phyloP scores from a whole-genome alignment of 1,140 invertebrate genomes.

The Cherax quadricarinatus region DNA sequence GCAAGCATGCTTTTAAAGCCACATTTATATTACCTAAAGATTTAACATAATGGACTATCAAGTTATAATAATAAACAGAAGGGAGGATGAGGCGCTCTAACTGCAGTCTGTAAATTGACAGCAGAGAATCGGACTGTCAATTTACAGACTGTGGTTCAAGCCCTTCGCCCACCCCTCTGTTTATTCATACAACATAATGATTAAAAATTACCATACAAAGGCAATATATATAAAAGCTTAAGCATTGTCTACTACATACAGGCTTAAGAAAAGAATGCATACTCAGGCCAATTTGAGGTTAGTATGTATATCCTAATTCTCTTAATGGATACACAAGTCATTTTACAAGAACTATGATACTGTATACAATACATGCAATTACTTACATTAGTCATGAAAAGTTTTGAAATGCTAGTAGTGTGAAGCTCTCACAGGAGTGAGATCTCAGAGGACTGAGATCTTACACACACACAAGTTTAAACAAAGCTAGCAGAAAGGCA shows the following conservation, averaged over 20 bases:
- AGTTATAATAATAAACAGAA: too few species aligned
- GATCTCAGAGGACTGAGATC: background rate
- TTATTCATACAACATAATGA: too few species aligned
- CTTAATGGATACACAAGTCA: background rate
- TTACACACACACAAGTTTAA: background rate
- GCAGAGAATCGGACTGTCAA: too few species aligned
- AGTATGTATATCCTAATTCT: background rate
- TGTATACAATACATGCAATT: background rate
- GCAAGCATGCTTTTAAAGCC: background rate
- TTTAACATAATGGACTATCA: background rate
- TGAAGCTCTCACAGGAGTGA: background rate
- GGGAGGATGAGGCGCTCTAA: too few species aligned
- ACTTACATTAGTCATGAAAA: background rate
- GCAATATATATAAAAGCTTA: background rate
- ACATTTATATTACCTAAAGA: constrained; percentile 1
- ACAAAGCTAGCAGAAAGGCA: background rate
- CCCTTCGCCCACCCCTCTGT: too few species aligned
- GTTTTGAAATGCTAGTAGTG: background rate
- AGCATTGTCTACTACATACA: background rate
- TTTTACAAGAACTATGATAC: background rate
- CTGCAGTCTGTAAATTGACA: too few species aligned
- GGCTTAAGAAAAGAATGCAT: background rate
- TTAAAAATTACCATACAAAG: background rate
- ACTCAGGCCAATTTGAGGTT: background rate
- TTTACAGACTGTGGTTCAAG: too few species aligned